Evolutionary conservation across 2,113 vertebrate genomes (phyloP), one percentile per base, ranked within the genome.

Genomic region (Xiphorhynchus elegans): DNA sequence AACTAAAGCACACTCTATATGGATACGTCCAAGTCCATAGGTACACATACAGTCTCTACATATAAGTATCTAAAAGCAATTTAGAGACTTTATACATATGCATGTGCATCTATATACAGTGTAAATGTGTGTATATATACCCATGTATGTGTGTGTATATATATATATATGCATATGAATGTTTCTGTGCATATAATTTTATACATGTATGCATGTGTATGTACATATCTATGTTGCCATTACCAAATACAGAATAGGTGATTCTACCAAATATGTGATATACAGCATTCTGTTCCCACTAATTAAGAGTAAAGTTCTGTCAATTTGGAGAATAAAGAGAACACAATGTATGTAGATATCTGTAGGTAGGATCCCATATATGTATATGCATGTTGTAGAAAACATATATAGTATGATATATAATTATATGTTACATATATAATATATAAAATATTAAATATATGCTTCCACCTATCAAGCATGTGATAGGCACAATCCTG

Each of bases 1-100:
- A n/a, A 64, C 49, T 17, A 8, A 44, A 25, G 8, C 31, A 2
- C 31, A 1, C 16, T 47, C 46, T 19, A 0, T 5, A 6, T 6
- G 40, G 37, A 12, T 24, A 14, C 1, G 13, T 19, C 8, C 31
- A 5, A 0, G 3, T 44, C 21, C 59, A 4, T 21, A 28, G 19
- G 42, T 31, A n/a, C 9, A n/a, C 9, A n/a, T 15, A 23, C 2
- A 16, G 25, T 29, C 18, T 63, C 33, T 63, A 44, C 21, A 26
- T 25, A 21, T 6, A 6, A 18, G 13, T 20, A 14, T 37, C 13
- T 28, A 37, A 39, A 44, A 39, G 33, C 33, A 50, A 44, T 59
- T 66, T 81, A 64, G 19, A 21, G n/a, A 17, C 21, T 75, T 17
- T 6, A 19, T 39, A 9, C 12, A 3, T 11, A 15, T 7, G 24